phyloP scores from a whole-genome alignment of 1,140 invertebrate genomes.

The Bombyx mori region DNA sequence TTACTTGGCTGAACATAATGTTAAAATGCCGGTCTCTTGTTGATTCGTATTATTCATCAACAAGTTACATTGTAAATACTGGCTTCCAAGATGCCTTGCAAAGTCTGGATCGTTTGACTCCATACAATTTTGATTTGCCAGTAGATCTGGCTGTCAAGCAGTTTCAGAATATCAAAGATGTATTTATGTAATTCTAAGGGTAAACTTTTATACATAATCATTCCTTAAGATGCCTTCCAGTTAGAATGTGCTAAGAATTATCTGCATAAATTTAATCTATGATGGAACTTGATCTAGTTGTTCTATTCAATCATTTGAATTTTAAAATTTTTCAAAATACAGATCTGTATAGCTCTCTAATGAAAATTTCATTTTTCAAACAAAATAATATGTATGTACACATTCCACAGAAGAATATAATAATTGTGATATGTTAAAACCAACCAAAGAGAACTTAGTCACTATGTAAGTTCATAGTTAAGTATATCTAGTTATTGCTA shows the following conservation, averaged over 20 bases:
- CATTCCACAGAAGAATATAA: no score
- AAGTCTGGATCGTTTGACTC: slow-evolving; percentile 88
- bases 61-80: slow-evolving; percentile 96
- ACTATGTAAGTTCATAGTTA: no score
- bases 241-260: slow-evolving; percentile 22
- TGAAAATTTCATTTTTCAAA: no score
- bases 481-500: no score
- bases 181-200: slow-evolving; percentile 79
- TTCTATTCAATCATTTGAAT: no score
- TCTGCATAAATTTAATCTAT: slow-evolving; percentile 6
- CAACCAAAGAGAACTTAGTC: no score
- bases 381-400: no score
- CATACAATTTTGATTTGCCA: slow-evolving; percentile 92
- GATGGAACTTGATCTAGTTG: not conserved
- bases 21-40: slow-evolving; percentile 90
- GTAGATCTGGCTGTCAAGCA: slow-evolving; percentile 95
- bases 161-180: slow-evolving; percentile 98
- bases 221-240: slow-evolving; percentile 39
- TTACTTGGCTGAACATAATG: slow-evolving; percentile 93
- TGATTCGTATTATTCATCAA: slow-evolving; percentile 92
- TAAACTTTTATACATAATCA: slow-evolving; percentile 40
- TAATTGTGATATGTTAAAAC: no score
- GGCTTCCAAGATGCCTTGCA: slow-evolving; percentile 96
- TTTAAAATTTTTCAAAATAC: no score
- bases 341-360: no score